Base-by-base conservation (phyloP, 2,888 invertebrate species). In the Rhyacophila evoluta region DNA sequence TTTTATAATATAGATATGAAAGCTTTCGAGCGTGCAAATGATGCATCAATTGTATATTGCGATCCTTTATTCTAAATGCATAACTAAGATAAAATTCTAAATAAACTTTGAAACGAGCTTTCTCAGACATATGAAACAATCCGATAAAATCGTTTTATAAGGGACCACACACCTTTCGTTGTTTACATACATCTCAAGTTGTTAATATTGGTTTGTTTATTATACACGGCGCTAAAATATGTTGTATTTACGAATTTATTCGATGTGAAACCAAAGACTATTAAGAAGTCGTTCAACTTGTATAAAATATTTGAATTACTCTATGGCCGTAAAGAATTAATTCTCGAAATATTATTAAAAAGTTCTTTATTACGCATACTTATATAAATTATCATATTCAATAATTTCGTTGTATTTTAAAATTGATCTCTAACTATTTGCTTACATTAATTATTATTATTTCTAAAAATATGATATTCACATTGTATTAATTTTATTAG, bases 131-230 rank as follows among this genome's bases (percentile, higher is more conserved):
- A 19, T 25, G 19, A 55, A 55, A 19, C 25, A 25, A 1, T 55
- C 12, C 12, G 55, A 25, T 19, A 25, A 55, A 55, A 55, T 25
- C 25, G 8, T 19, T 55, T 55, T 55, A 55, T 19, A 25, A 55
- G 19, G 39, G 55, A 55, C 55, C 55, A 55, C 55, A 55, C 55
- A 55, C 55, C 55, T 55, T 8, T 19, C 1, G 3, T 5, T 55
- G 55, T 55, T 55, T 55, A 55, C 55, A 55, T 19, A 55, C 19
- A 55, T 55, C 55, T 25, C 25, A 55, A 55, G 55, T 55, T 55
- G 55, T 55, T 55, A 55, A 55, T 55, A 25, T 55, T 55, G 25
- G 55, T 55, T 55, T 55, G 55, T 55, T 55, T 55, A 55, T 55
- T 8, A 55, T 19, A 55, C 19, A 55, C 55, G 19, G 55, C 19